A percentile compares a stretch with the other conserved stretches of the same genome.
Conservation (phyloP, 2,113 vertebrate species). For the Pomatorhinus ruficollis region DNA sequence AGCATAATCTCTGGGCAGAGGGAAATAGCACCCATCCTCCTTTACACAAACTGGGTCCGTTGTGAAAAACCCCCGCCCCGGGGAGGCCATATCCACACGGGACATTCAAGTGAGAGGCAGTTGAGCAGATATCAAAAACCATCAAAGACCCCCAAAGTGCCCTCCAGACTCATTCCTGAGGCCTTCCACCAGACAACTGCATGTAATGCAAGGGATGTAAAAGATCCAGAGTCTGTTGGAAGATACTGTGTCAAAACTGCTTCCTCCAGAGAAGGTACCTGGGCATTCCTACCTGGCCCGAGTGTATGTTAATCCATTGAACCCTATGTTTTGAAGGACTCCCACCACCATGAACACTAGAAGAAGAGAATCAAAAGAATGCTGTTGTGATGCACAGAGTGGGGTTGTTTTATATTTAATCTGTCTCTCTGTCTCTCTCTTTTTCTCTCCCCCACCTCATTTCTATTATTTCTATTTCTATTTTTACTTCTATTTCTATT, state of each 20-base stretch:
- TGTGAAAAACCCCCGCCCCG: fast-evolving
- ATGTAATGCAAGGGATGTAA: not conserved
- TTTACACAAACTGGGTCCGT: not conserved
- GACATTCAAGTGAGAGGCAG: not conserved
- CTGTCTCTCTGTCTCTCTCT: not conserved
- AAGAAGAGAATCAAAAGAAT: not conserved
- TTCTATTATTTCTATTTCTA: not conserved
- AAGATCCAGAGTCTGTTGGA: not conserved
- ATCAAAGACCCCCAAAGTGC: not conserved
- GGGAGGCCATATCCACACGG: fast-evolving
- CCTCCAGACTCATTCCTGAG: not conserved
- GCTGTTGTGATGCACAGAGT: fast-evolving
- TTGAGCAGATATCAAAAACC: not conserved
- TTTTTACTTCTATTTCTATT: no score
- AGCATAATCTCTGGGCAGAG: not conserved
- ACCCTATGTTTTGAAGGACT: not conserved
- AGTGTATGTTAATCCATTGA: not conserved
- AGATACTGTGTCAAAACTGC: not conserved
- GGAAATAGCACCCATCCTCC: not conserved
- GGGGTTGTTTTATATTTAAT: not conserved
- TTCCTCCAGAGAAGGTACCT: not conserved
- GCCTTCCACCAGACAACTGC: not conserved
- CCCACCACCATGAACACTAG: fast-evolving
- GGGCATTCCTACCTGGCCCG: not conserved
- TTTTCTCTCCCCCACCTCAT: not conserved